Percentiles rank a stretch among this genome's conserved stretches.
Conservation (phyloP, 2,888 invertebrate species). For the Pachydiplax longipennis region DNA sequence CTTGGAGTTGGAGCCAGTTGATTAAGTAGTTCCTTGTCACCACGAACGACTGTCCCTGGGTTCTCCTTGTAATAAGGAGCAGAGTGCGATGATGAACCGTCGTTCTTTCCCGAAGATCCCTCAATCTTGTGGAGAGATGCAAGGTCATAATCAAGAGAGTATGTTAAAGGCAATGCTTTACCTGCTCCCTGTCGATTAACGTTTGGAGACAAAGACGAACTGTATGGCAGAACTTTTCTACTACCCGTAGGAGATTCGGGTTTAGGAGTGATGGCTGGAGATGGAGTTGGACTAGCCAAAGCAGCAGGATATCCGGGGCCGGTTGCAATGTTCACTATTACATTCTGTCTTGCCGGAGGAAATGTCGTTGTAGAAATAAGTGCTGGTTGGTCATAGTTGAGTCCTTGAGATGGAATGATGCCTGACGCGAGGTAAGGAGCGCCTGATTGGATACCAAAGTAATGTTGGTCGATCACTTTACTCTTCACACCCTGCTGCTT, state of each 20-base stretch:
- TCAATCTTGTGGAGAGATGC: background rate
- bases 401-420: background rate
- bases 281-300: background rate
- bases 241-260: background rate
- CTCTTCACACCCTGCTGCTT: background rate
- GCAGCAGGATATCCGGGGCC: background rate
- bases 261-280: background rate
- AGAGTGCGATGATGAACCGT: background rate
- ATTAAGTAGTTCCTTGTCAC: background rate
- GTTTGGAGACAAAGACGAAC: background rate
- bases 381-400: background rate
- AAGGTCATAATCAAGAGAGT: conserved; percentile 14
- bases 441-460: background rate
- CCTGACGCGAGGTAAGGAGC: background rate
- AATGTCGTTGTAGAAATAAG: background rate
- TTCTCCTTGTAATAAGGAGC: background rate
- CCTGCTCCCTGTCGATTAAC: conserved; percentile 1
- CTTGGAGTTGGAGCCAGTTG: background rate
- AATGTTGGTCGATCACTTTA: conserved; percentile 7
- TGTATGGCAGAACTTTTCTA: background rate
- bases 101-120: background rate
- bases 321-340: background rate
- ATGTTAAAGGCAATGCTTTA: background rate
- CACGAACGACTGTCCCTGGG: background rate
- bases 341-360: background rate